These are phyloP conservation scores for Menidia menidia DNA, from an alignment of 2,797 vertebrate species.

Conservation along the genomic window DNA sequence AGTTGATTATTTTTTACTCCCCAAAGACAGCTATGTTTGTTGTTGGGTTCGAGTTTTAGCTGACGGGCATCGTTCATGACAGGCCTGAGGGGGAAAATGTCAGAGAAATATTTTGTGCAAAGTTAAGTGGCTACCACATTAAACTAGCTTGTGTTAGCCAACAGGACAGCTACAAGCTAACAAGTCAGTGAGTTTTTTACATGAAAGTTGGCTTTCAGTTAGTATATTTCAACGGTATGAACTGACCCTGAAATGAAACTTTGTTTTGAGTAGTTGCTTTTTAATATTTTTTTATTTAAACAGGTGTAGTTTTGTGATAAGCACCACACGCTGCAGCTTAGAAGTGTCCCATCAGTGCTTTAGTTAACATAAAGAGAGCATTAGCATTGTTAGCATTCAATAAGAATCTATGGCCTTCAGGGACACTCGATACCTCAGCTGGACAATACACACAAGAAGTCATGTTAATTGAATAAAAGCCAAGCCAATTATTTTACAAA, in stretches of 20 bases:
- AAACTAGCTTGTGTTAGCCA: slow-evolving; percentile 47
- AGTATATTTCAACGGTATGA: slow-evolving; percentile 9
- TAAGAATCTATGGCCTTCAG: slow-evolving; percentile 31
- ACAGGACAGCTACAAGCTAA: slow-evolving; percentile 32
- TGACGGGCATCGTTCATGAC: slow-evolving; percentile 45
- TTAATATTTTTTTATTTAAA: background rate
- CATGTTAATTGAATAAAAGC: slow-evolving; percentile 69
- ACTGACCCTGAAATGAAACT: background rate
- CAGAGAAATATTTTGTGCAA: slow-evolving; percentile 32
- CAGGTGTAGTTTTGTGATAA: fast-evolving
- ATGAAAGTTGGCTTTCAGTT: background rate
- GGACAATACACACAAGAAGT: slow-evolving; percentile 53
- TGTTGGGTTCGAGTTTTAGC: slow-evolving; percentile 24
- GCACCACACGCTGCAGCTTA: background rate
- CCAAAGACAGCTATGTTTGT: slow-evolving; percentile 1
- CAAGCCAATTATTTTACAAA: slow-evolving; percentile 49
- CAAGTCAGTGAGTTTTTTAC: background rate
- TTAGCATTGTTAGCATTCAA: slow-evolving; percentile 45
- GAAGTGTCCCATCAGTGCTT: background rate
- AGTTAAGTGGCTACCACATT: slow-evolving; percentile 39
- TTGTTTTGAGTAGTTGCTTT: too few relatives aligned
- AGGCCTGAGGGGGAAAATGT: slow-evolving; percentile 23
- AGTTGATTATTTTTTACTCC: slow-evolving; percentile 8
- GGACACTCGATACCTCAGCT: slow-evolving; percentile 67
- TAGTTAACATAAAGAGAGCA: slow-evolving; percentile 13